Evolutionary conservation across 2,888 invertebrate genomes (phyloP), one percentile per base, ranked within the genome.

Genomic region (Pyrgus malvae): DNA sequence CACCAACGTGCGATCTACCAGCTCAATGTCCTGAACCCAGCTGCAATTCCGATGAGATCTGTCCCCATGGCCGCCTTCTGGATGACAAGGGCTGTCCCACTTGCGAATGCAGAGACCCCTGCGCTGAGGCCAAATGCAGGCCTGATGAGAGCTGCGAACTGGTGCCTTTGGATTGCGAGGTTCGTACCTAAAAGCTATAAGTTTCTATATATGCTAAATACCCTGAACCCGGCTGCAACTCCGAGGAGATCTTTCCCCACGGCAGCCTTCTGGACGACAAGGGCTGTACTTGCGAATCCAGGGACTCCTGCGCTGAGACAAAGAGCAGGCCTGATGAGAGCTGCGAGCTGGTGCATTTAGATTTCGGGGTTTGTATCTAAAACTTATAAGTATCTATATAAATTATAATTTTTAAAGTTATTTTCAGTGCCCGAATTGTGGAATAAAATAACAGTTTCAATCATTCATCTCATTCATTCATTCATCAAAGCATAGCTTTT

Each of bases 101-200:
- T 0, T 97, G 97, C 70, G 89, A 91, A 45, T 97, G 97, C 71
- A 85, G 93, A 8, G 93, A 96, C 71, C 95, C 95, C 0, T 97
- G 97, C 70, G 91, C 92, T n/a, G 93, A 93, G 55, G 92, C 95
- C 5, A 92, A 92, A 33, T 95, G 95, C 63, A 81, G 92, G 60
- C 90, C 92, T 0, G 93, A 94, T 57, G 95, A 90, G 64, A 80
- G 76, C 7, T 90, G 89, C 42, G 87, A 89, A 38, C 70, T 90
- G 45, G 80, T 90, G 53, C 80, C 85, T 14, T 70, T 89, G 64
- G 88, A 90, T 16, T 90, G 89, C 57, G 88, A 85, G 76, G 89
- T 89, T 16, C 16, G 31, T 33, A 3, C 6, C 8, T 16, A n/a
- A n/a, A n/a, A n/a, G n/a, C n/a, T n/a, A n/a, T n/a, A n/a, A n/a